Evolutionary conservation across 1,140 invertebrate genomes (phyloP), one percentile per base, ranked within the genome.

Genomic region (Drosophila carrolli): DNA sequence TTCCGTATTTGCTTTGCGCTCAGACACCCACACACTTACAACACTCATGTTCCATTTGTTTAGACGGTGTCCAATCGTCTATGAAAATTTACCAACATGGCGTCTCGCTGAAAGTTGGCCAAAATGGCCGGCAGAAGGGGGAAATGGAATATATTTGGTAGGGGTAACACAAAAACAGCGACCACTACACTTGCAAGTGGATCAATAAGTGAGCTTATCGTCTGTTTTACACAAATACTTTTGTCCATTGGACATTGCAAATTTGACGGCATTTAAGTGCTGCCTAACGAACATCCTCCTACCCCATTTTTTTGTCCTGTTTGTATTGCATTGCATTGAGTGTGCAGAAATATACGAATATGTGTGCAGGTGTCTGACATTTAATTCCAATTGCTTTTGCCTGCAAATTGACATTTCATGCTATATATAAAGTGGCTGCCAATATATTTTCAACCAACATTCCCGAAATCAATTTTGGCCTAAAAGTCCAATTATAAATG

Each of bases 141-240:
- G 16, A 5, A 5, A 0, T 3, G 29, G 23, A 9, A 27, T 32
- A 27, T 32, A 23, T 57, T 29, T 44, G 40, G 40, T 9, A n/a
- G 37, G 55, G 23, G 6, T n/a, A 23, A 47, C 63, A 61, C 57
- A 50, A 53, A 68, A 43, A 68, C 65, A 66, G 60, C 13, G 59
- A 67, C 61, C 61, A 67, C 65, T 62, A 74, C 68, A 61, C 62
- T 65, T 72, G 51, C 55, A 63, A 88, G 83, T 86, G 75, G 83
- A 88, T 88, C 83, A 86, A 83, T 86, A 83, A 75, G 78, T 70
- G 79, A 83, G 83, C 83, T 86, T 86, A 86, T 88, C 83, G 83
- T 79, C 46, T 75, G 83, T 56, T 88, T 83, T 88, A 86, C 79
- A 88, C 83, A 88, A 88, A 88, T 86, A 86, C 83, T 86, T 77